phyloP scores from a whole-genome alignment of 2,113 vertebrate species.

The Hepsetus odoe region DNA sequence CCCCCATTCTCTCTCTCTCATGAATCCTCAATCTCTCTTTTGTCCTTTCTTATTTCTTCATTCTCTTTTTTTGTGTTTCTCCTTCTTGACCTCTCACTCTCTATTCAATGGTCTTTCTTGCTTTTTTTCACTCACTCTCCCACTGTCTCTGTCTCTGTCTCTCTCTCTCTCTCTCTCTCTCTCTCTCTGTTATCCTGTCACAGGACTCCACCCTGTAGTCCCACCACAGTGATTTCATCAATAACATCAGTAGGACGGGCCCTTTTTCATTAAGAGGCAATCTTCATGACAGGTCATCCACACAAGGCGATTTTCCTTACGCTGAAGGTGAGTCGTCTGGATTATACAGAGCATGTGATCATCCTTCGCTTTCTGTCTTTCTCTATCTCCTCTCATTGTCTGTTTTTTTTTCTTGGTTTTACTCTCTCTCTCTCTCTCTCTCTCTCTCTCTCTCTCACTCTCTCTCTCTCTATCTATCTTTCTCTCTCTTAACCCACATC shows the following conservation, averaged over 20 bases:
- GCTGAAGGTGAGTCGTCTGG: slow-evolving; percentile 32
- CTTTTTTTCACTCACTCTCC: slow-evolving; percentile 49
- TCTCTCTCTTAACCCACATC: not conserved
- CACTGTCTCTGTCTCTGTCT: slow-evolving; percentile 47
- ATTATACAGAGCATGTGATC: not conserved
- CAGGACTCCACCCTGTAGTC: slow-evolving; percentile 43
- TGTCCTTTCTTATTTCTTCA: too few species aligned
- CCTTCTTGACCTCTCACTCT: too few species aligned
- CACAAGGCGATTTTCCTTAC: slow-evolving; percentile 54
- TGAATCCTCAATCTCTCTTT: not conserved
- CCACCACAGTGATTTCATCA: slow-evolving; percentile 57
- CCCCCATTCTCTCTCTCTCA: slow-evolving; percentile 37
- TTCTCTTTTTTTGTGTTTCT: not conserved
- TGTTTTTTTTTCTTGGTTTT: slow-evolving; percentile 5
- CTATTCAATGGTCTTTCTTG: slow-evolving; percentile 11
- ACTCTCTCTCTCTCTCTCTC: slow-evolving; percentile 15
- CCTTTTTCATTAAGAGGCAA: slow-evolving; percentile 66
- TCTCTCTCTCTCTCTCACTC: slow-evolving; percentile 1
- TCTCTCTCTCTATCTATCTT: not conserved
- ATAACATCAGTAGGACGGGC: slow-evolving; percentile 52
- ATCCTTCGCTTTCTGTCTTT: slow-evolving; percentile 21
- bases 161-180: slow-evolving; percentile 17
- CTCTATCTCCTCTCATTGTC: not conserved
- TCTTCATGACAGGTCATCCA: slow-evolving; percentile 62
- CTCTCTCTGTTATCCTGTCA: not conserved